Conservation (phyloP, 2,797 vertebrate genomes). For the Tolypeutes matacus region DNA sequence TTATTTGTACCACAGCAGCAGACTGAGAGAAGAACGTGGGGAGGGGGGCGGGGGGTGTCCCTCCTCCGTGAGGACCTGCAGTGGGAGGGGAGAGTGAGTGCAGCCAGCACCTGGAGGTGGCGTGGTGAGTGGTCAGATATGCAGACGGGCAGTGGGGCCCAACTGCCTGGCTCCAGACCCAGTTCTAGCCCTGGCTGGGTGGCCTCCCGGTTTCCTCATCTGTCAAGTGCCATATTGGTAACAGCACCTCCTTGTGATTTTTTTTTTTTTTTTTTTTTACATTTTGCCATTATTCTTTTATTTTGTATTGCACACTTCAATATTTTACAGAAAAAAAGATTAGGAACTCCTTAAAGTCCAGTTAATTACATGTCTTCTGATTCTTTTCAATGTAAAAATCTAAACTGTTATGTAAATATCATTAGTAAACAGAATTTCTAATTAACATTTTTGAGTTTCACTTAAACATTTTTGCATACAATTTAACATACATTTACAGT, state of each 20-base stretch:
- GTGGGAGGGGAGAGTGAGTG: not conserved
- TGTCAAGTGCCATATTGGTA: not conserved
- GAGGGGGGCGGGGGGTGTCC: not conserved
- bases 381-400: too few species aligned
- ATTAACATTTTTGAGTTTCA: too few species aligned
- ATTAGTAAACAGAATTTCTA: too few species aligned
- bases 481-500: too few species aligned
- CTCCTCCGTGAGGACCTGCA: not conserved
- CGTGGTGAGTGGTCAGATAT: not conserved
- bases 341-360: too few species aligned
- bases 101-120: not conserved
- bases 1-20: not conserved
- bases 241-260: not conserved
- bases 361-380: too few species aligned
- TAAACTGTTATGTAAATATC: too few species aligned
- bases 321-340: too few species aligned
- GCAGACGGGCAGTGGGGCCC: not conserved
- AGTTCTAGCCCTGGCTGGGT: not conserved
- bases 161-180: not conserved
- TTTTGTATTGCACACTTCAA: too few species aligned
- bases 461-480: too few species aligned
- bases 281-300: too few species aligned
- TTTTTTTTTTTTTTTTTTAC: too few species aligned
- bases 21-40: not conserved
- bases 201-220: not conserved